Evolutionary conservation across 2,113 vertebrate genomes (phyloP).

Genomic region (Sinocyclocheilus anshuiensis): DNA sequence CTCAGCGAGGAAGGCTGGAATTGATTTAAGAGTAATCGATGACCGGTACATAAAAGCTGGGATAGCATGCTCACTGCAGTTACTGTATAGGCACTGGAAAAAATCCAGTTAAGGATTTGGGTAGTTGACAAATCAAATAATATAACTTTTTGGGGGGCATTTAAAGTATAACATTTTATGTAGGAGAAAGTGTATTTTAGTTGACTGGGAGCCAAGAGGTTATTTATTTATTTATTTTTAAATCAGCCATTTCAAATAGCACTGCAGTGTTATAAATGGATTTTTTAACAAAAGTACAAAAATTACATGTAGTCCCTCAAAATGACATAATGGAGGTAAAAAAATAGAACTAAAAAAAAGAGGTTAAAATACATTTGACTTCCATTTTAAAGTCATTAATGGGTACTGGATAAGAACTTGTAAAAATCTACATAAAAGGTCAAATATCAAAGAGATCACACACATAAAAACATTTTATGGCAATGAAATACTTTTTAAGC

Average conservation of each 20-base stretch:
- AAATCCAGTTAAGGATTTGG: neutral
- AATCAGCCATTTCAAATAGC: neutral
- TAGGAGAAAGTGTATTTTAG: neutral
- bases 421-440: neutral
- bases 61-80: neutral
- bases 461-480: neutral
- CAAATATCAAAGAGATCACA: neutral
- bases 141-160: neutral
- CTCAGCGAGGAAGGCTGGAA: neutral
- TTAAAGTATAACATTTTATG: neutral
- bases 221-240: neutral
- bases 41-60: constrained; percentile 10
- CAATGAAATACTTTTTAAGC: neutral
- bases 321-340: neutral
- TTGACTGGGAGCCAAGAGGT: neutral
- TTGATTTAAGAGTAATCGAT: constrained; percentile 28
- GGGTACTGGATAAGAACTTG: neutral
- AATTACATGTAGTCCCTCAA: neutral
- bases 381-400: neutral
- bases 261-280: neutral
- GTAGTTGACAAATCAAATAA: neutral
- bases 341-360: neutral
- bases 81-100: neutral
- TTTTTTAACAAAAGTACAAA: neutral
- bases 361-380: neutral